These are phyloP conservation scores for Creontiades dilutus DNA, from an alignment of 2,888 invertebrate genomes.

Conservation along the genomic window DNA sequence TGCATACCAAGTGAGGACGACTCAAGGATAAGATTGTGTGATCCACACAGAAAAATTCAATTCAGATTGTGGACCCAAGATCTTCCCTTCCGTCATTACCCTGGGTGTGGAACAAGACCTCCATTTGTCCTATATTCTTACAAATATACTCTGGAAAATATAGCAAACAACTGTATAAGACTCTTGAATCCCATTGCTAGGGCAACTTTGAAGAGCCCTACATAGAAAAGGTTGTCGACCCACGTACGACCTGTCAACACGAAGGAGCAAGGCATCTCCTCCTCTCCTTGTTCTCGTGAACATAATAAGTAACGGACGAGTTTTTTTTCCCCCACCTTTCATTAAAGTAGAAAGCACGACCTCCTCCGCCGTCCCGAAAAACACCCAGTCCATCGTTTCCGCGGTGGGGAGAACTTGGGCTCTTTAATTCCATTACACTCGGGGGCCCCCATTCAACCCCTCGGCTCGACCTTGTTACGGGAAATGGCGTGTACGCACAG, in stretches of 20 bases:
- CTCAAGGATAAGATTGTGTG: no score
- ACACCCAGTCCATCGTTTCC: background rate
- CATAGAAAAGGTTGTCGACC: background rate
- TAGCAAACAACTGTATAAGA: no score
- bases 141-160: no score
- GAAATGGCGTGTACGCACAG: slow-evolving; percentile 57
- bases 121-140: no score
- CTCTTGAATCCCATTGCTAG: no score
- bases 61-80: no score
- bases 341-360: slow-evolving; percentile 29
- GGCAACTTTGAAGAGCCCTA: no score
- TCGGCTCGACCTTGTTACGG: slow-evolving; percentile 44
- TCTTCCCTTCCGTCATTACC: no score
- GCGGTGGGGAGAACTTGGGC: background rate
- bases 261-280: background rate
- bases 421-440: slow-evolving; percentile 52
- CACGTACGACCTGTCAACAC: background rate
- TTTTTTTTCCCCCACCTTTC: background rate
- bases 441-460: background rate
- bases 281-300: slow-evolving; percentile 5
- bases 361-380: background rate
- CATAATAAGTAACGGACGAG: slow-evolving; percentile 17
- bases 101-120: no score
- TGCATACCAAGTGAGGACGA: no score
- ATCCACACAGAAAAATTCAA: no score